A percentile compares a stretch with the other conserved stretches of the same genome.
Conservation (phyloP, 2,888 invertebrate species). For the Gnatocerus cornutus region DNA sequence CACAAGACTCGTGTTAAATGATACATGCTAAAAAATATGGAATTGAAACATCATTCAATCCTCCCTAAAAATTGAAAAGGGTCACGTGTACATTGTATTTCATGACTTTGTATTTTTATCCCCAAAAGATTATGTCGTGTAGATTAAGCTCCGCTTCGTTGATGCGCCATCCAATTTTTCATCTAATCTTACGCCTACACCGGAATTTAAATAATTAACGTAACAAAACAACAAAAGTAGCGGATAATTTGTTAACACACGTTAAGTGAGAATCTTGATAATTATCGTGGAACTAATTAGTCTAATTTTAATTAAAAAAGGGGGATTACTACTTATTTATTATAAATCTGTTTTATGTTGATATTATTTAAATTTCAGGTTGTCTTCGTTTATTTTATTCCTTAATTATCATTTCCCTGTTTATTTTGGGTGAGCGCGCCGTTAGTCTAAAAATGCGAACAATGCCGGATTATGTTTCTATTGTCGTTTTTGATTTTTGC, state of each 20-base stretch:
- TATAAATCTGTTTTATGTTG: conserved; percentile 21
- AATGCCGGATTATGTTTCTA: conserved; percentile 58
- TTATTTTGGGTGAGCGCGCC: conserved; percentile 41
- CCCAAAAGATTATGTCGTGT: conserved; percentile 55
- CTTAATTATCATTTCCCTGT: conserved; percentile 34
- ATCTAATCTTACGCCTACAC: conserved; percentile 7
- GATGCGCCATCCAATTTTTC: conserved; percentile 21
- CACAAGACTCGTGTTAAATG: conserved; percentile 68
- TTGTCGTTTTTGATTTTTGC: conserved; percentile 63
- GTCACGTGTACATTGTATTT: conserved; percentile 70
- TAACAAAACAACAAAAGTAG: conserved; percentile 15
- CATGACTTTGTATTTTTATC: conserved; percentile 69
- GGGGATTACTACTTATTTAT: conserved; percentile 6
- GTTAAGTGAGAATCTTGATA: conserved; percentile 23
- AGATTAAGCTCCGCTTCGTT: conserved; percentile 28
- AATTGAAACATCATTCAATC: conserved; percentile 65
- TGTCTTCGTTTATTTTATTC: conserved; percentile 10
- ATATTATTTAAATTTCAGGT: conserved; percentile 26
- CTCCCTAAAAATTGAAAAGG: conserved; percentile 69
- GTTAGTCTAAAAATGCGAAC: conserved; percentile 48
- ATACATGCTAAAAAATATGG: conserved; percentile 69
- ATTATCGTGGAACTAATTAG: conserved; percentile 27
- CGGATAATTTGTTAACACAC: conserved; percentile 34
- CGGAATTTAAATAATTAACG: conserved; percentile 24
- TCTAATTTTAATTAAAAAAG: conserved; percentile 22